Conservation (phyloP, 1,140 invertebrate genomes). For the Sitobion miscanthi region DNA sequence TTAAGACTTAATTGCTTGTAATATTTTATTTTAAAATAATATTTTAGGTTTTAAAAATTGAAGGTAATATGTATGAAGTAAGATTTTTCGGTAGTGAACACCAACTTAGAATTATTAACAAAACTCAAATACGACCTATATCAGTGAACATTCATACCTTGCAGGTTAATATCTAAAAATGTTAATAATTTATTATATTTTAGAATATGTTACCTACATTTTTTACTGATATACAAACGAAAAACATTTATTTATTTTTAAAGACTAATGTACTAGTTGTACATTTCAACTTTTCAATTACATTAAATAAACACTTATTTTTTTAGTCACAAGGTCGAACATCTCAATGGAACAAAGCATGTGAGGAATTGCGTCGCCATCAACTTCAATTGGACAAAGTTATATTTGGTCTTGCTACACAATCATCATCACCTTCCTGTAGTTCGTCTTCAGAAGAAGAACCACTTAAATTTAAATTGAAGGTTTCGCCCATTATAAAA, state of each 20-base stretch:
- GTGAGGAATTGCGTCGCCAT: slow-evolving; percentile 77
- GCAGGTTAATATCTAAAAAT: slow-evolving; percentile 64
- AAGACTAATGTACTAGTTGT: background rate
- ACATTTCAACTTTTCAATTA: background rate
- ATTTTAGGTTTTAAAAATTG: slow-evolving; percentile 68
- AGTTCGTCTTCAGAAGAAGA: slow-evolving; percentile 46
- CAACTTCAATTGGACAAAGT: slow-evolving; percentile 70
- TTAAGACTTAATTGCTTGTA: background rate
- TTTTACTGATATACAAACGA: background rate
- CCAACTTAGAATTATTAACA: slow-evolving; percentile 74
- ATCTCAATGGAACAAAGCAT: slow-evolving; percentile 72
- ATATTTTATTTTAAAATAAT: slow-evolving; percentile 33
- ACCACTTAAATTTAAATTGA: background rate
- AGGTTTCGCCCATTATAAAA: background rate
- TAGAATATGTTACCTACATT: no score
- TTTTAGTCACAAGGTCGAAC: slow-evolving; percentile 65
- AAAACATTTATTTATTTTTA: background rate
- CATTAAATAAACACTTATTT: slow-evolving; percentile 2
- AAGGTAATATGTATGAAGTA: slow-evolving; percentile 75
- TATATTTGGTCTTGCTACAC: slow-evolving; percentile 43
- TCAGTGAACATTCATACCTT: slow-evolving; percentile 68
- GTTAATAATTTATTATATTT: background rate
- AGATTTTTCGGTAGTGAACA: slow-evolving; percentile 84
- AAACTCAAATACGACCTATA: slow-evolving; percentile 76
- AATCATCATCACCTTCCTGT: slow-evolving; percentile 38